phyloP scores from a whole-genome alignment of 2,888 invertebrate genomes.

The Pteria penguin region DNA sequence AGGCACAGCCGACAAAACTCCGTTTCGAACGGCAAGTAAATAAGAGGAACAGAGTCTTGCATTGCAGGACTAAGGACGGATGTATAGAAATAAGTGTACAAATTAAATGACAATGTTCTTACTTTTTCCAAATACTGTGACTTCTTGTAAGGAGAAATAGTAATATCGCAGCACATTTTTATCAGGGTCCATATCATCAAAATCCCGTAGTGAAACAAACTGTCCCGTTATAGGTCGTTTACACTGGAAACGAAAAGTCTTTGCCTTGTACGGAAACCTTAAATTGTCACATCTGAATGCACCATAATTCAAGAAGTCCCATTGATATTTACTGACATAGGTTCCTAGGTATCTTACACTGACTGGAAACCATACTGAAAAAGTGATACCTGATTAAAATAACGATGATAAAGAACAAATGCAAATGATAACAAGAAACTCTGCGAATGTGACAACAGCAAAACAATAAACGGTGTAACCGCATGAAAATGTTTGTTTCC shows the following conservation, averaged over 20 bases:
- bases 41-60: no score
- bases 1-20: no score
- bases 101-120: no score
- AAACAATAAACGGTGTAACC: no score
- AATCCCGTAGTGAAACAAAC: slow-evolving; percentile 46
- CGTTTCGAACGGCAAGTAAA: no score
- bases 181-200: slow-evolving; percentile 42
- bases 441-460: no score
- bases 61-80: no score
- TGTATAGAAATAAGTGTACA: no score
- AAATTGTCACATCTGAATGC: slow-evolving; percentile 45
- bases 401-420: no score
- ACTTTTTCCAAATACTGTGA: slow-evolving; percentile 48
- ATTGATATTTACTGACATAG: slow-evolving; percentile 43
- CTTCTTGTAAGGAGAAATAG: slow-evolving; percentile 40
- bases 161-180: slow-evolving; percentile 16
- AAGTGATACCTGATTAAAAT: no score
- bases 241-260: slow-evolving; percentile 36
- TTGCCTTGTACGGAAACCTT: slow-evolving; percentile 35
- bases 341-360: slow-evolving; percentile 41
- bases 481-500: no score
- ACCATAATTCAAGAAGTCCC: slow-evolving; percentile 53
- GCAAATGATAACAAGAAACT: no score
- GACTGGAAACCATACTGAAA: slow-evolving; percentile 47
- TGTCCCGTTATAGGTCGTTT: slow-evolving; percentile 48